A percentile compares a stretch with the other conserved stretches of the same genome.
Conservation (phyloP, 2,113 vertebrate species). For the Spea multiplicata region DNA sequence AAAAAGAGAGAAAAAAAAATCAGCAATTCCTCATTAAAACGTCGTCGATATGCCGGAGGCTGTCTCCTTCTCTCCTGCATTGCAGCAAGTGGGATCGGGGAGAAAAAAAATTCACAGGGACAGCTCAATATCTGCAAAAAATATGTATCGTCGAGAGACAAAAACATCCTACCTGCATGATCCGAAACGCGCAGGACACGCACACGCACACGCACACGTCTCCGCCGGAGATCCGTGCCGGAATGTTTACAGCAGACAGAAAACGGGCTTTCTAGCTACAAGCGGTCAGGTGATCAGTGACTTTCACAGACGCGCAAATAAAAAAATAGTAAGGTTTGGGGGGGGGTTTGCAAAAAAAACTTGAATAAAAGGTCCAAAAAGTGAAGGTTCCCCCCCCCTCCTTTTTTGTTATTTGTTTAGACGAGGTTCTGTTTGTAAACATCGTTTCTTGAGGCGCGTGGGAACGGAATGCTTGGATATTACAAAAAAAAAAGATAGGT, state of each 20-base stretch:
- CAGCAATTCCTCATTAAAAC: slow-evolving; percentile 52
- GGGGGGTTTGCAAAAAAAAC: background rate
- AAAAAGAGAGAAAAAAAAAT: slow-evolving; percentile 12
- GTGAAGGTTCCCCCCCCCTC: background rate
- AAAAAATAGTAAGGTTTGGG: slow-evolving; percentile 11
- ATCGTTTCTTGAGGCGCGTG: background rate
- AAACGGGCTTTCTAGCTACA: slow-evolving; percentile 48
- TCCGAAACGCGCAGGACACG: slow-evolving; percentile 26
- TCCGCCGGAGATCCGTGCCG: background rate
- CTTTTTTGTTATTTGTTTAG: background rate
- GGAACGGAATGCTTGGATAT: background rate
- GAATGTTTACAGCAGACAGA: slow-evolving; percentile 33
- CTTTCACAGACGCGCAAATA: slow-evolving; percentile 67
- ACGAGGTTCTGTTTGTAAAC: background rate
- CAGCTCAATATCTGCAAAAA: slow-evolving; percentile 8
- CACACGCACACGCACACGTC: slow-evolving; percentile 30
- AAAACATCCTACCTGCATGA: slow-evolving; percentile 11
- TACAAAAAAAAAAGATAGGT: background rate
- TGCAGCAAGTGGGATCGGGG: slow-evolving; percentile 58
- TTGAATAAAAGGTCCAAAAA: background rate
- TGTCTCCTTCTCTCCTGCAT: slow-evolving; percentile 58
- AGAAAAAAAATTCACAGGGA: slow-evolving; percentile 50
- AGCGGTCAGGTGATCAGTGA: slow-evolving; percentile 65
- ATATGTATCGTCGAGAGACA: slow-evolving; percentile 47
- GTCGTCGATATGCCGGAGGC: slow-evolving; percentile 48